These are phyloP conservation scores for Plagiodera versicolora DNA, from an alignment of 2,888 invertebrate genomes.

Conservation along the genomic window DNA sequence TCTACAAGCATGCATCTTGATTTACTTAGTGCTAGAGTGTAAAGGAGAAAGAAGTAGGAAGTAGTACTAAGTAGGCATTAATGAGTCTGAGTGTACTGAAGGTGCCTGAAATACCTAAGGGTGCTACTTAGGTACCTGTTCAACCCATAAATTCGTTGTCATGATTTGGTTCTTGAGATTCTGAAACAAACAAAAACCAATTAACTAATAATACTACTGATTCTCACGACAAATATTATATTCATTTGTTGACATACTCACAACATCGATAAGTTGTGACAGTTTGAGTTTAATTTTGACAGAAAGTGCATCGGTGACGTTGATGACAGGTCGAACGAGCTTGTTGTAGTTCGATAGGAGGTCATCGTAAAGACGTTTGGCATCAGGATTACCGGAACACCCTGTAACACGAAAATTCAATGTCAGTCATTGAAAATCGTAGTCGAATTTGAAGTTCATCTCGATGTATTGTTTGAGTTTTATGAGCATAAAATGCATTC, in stretches of 20 bases:
- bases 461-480: not conserved
- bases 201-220: not conserved
- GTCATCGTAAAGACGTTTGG: slow-evolving; percentile 86
- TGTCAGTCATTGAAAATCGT: not conserved
- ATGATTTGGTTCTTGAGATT: slow-evolving; percentile 95
- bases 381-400: slow-evolving; percentile 85
- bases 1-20: not conserved
- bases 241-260: slow-evolving; percentile 56
- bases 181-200: slow-evolving; percentile 63
- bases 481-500: no score
- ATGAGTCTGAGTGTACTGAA: slow-evolving; percentile 11
- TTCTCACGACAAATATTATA: no score
- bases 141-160: slow-evolving; percentile 94
- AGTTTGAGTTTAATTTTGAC: slow-evolving; percentile 86
- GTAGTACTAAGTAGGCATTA: not conserved
- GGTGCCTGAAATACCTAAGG: slow-evolving; percentile 9
- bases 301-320: slow-evolving; percentile 80
- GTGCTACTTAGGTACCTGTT: slow-evolving; percentile 62
- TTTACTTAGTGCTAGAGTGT: slow-evolving; percentile 13
- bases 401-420: slow-evolving; percentile 59
- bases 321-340: slow-evolving; percentile 82
- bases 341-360: slow-evolving; percentile 86
- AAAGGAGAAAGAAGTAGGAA: slow-evolving; percentile 5
- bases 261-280: slow-evolving; percentile 88
- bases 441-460: no score